Percentiles rank a stretch among this genome's conserved stretches.
Conservation (phyloP, 2,113 vertebrate species). For the Solea senegalensis region DNA sequence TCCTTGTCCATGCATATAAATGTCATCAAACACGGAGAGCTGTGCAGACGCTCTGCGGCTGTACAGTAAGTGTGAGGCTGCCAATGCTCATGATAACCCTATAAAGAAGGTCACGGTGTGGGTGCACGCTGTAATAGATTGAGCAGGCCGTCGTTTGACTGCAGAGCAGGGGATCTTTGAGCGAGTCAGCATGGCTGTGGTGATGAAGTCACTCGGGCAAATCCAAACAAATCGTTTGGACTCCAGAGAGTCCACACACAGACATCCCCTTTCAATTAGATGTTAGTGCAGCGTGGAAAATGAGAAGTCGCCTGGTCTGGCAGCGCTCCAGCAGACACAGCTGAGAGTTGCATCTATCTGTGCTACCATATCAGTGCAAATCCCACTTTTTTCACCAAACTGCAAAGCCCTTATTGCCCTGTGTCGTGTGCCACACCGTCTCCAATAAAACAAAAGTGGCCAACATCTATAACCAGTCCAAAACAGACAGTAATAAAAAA, state of each 20-base stretch:
- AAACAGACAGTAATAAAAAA: constrained; percentile 63
- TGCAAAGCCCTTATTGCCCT: not conserved
- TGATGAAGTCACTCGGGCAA: constrained; percentile 34
- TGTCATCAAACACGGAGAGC: constrained; percentile 41
- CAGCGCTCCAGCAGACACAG: constrained; percentile 29
- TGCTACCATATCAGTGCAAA: not conserved
- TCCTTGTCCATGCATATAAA: constrained; percentile 41
- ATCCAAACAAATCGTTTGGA: constrained; percentile 38
- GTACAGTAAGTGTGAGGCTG: constrained; percentile 4
- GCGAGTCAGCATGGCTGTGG: constrained; percentile 35
- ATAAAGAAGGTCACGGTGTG: constrained; percentile 45
- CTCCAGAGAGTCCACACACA: constrained; percentile 1
- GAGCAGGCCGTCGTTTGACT: constrained; percentile 58
- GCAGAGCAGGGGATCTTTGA: constrained; percentile 5
- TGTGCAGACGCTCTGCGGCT: constrained; percentile 35
- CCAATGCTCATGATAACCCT: constrained; percentile 46
- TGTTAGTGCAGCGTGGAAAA: constrained; percentile 24
- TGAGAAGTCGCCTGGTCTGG: constrained; percentile 20
- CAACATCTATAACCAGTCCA: constrained; percentile 44
- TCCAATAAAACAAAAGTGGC: constrained; percentile 54
- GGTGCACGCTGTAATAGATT: constrained; percentile 48
- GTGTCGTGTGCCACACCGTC: constrained; percentile 20
- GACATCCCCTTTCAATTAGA: constrained; percentile 44
- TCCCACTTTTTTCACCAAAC: not conserved
- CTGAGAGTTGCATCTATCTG: constrained; percentile 14